Base-by-base conservation (phyloP, 2,113 vertebrate species). In the Hylia prasina region DNA sequence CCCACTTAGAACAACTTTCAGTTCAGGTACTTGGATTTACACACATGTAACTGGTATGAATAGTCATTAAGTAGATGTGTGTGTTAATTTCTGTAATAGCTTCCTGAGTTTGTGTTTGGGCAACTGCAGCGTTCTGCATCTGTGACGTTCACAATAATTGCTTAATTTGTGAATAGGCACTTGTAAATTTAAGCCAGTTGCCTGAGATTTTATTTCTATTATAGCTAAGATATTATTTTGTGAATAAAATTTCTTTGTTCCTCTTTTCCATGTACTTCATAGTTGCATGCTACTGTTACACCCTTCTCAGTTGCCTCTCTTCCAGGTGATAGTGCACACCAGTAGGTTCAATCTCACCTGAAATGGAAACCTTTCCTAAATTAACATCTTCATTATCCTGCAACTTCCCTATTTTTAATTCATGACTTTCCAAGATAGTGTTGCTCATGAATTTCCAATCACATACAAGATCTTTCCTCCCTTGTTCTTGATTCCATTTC, bases 231-330 rank as follows among this genome's bases (percentile, higher is more conserved):
- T 15, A 44, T 5, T 25, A 6, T 13, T 70, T n/a, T 24, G 8
- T 63, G 28, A 78, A 31, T 10, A 63, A 31, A 15, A 20, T 13
- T 9, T 33, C 22, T 64, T 65, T 35, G 8, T 42, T 71, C 20
- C 24, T 50, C 16, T 87, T 78, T 65, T 65, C 20, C 11, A 31
- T 1, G 4, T 25, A 35, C 19, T 39, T 44, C 6, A 15, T 3
- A n/a, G 12, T 6, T 35, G 6, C 12, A 12, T 4, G 9, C 5
- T 60, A n/a, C 31, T 2, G 1, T 48, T 64, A 35, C 1, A 78
- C 7, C 13, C 27, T 73, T 56, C 57, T 64, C 40, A 42, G 27
- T 9, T 82, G 8, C 22, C 25, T 54, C 51, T 66, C 22, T 60
- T 23, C 30, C 39, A 64, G 23, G 42, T 35, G 24, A 54, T 1